Base-by-base conservation (phyloP, 2,888 invertebrate species). In the Perdita meconis region DNA sequence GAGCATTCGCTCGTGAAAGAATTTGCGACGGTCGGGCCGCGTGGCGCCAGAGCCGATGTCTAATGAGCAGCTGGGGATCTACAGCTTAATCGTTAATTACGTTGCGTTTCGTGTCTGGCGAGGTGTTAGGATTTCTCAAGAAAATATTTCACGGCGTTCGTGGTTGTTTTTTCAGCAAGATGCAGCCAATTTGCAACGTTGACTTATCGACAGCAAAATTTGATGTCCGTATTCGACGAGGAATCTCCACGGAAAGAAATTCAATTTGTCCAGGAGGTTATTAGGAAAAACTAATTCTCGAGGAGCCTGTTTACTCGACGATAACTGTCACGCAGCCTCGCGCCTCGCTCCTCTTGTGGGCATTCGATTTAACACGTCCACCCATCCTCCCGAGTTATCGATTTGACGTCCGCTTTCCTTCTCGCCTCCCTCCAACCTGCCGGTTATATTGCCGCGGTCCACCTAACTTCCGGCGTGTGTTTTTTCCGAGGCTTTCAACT, bases 291-390 rank as follows among this genome's bases (percentile, higher is more conserved):
- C 51, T 74, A 67, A 75, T 74, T 74, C 65, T 26, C n/a, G n/a
- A 10, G 40, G 13, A 10, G 10, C 6, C 38, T 63, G 57, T 57
- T 75, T 67, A 63, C 57, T 13, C 30, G 24, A 22, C 56, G 66
- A 56, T 44, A 36, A 26, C 53, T 63, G 51, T 30, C 36, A 24
- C 57, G n/a, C 12, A 26, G n/a, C 57, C 13, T 10, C 16, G 16
- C 51, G 55, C 53, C 38, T 22, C 22, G n/a, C 36, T 50, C 40
- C 57, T 59, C 55, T 42, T 55, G 59, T 38, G 50, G 50, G 0
- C 50, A 60, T 67, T 57, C 53, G 76, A 81, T 68, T 80, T 80
- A 76, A 81, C 69, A 36, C 53, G 69, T 66, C 71, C 65, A 64
- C 57, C 81, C 47, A 50, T 77, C 77, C 63, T 61, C 22, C 24